A percentile compares a stretch with the other conserved stretches of the same genome.
Conservation (phyloP, 2,888 invertebrate species). For the Clostera curtula region DNA sequence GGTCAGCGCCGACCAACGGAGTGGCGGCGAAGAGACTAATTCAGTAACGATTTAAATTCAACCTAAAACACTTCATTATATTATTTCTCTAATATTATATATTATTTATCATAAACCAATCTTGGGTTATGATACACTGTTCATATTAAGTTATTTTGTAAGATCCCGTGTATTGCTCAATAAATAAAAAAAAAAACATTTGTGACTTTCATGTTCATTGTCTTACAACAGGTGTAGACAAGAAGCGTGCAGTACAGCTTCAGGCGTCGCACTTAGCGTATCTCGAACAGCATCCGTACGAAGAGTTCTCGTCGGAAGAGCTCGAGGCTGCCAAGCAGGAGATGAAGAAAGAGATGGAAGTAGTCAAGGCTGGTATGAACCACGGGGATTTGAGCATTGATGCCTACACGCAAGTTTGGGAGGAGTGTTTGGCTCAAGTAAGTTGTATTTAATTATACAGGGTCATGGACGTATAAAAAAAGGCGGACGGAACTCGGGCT, state of each 20-base stretch:
- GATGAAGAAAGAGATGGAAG: constrained; percentile 88
- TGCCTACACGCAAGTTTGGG: constrained; percentile 96
- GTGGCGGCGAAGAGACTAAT: too few relatives aligned
- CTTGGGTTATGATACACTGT: too few relatives aligned
- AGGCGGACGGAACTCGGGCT: too few relatives aligned
- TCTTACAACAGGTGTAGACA: constrained; percentile 45
- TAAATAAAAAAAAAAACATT: too few relatives aligned
- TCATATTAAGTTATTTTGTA: too few relatives aligned
- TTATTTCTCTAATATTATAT: too few relatives aligned
- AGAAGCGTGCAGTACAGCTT: constrained; percentile 73
- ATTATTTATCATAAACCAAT: too few relatives aligned
- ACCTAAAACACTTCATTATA: too few relatives aligned
- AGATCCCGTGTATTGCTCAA: too few relatives aligned
- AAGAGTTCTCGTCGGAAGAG: constrained; percentile 80
- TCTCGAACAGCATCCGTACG: constrained; percentile 90
- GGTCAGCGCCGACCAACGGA: too few relatives aligned
- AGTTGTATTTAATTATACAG: constrained; percentile 2
- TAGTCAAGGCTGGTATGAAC: constrained; percentile 94
- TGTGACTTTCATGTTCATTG: neutral
- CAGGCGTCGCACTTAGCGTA: constrained; percentile 85
- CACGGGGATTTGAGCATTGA: constrained; percentile 95
- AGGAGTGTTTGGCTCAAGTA: constrained; percentile 95
- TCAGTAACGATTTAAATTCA: too few relatives aligned
- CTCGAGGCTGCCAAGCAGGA: constrained; percentile 78
- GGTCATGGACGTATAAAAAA: neutral